These are phyloP conservation scores for Leptobrachium leishanense DNA, from an alignment of 2,113 vertebrate genomes.

Conservation along the genomic window DNA sequence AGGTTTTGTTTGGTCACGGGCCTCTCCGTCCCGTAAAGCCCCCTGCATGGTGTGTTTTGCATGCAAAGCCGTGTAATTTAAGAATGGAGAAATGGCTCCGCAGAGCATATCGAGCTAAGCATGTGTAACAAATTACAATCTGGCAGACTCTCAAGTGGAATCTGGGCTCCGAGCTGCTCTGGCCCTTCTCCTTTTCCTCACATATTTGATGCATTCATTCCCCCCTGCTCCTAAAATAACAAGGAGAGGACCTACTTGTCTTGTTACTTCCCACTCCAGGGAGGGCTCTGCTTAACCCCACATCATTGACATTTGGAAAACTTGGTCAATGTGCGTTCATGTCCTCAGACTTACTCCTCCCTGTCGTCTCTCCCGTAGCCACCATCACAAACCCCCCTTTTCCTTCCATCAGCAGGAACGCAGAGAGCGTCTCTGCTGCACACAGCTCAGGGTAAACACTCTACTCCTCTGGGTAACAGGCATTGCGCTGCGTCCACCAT, in stretches of 20 bases:
- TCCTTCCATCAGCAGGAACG: background rate
- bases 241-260: constrained; percentile 38
- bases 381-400: background rate
- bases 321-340: constrained; percentile 37
- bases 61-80: constrained; percentile 37
- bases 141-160: constrained; percentile 40
- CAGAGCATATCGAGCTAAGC: constrained; percentile 34
- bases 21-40: background rate
- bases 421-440: background rate
- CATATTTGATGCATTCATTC: constrained; percentile 5
- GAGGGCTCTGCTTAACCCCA: constrained; percentile 26
- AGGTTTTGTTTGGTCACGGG: no score
- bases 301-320: constrained; percentile 34
- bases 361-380: background rate
- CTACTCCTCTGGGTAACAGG: background rate
- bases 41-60: constrained; percentile 17
- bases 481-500: background rate
- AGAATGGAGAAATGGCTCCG: constrained; percentile 37
- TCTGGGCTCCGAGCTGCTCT: constrained; percentile 26
- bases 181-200: background rate
- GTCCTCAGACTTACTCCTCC: constrained; percentile 5
- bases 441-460: constrained; percentile 13
- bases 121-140: constrained; percentile 47
- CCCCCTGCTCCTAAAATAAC: constrained; percentile 35
- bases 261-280: constrained; percentile 30